Conservation (phyloP, 1,140 invertebrate species). For the Maconellicoccus hirsutus region DNA sequence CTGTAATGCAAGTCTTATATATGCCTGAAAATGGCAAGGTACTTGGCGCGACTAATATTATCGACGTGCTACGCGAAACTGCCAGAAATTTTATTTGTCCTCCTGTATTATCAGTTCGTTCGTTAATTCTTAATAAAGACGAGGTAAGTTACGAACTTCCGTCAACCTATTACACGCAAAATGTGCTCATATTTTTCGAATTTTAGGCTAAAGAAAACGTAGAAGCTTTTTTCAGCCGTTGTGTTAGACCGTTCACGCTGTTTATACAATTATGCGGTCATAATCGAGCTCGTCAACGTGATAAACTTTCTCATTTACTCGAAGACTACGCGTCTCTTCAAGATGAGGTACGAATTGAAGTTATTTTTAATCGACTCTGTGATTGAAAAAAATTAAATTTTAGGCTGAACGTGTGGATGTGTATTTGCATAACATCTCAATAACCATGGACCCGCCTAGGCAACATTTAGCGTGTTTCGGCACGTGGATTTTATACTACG, state of each 20-base stretch:
- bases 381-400: conserved; percentile 11
- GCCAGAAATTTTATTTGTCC: conserved; percentile 77
- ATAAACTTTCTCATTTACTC: conserved; percentile 79
- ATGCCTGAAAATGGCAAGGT: conserved; percentile 42
- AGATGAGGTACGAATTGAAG: conserved; percentile 63
- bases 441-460: conserved; percentile 52
- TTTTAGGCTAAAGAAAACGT: conserved; percentile 67
- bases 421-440: conserved; percentile 57
- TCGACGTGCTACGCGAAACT: conserved; percentile 74
- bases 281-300: conserved; percentile 85
- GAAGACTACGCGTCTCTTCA: conserved; percentile 85
- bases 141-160: background rate
- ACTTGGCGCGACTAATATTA: conserved; percentile 43
- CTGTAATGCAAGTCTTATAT: conserved; percentile 75
- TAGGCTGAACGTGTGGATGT: conserved; percentile 86
- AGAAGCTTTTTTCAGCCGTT: conserved; percentile 77
- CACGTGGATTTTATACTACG: conserved; percentile 93
- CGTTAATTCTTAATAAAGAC: background rate
- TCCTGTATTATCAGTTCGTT: conserved; percentile 37
- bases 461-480: conserved; percentile 79
- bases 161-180: background rate
- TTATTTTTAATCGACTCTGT: background rate
- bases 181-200: conserved; percentile 19
- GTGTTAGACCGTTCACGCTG: conserved; percentile 72
- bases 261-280: conserved; percentile 87